These are phyloP conservation scores for Pseudocheirus occidentalis DNA, from an alignment of 2,797 vertebrate genomes.

Conservation along the genomic window DNA sequence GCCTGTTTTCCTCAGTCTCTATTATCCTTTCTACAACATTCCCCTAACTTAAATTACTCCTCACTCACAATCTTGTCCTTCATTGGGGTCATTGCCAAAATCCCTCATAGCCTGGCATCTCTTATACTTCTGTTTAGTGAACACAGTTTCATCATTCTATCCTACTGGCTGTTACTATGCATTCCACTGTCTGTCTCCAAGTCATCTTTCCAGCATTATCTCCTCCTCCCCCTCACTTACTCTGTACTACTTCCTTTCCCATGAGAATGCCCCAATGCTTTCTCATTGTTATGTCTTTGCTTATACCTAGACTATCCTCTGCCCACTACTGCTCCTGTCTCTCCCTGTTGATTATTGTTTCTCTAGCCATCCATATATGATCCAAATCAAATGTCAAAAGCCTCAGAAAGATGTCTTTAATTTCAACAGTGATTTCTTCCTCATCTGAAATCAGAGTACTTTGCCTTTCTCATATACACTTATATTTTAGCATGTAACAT, in stretches of 20 bases:
- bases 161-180: not conserved
- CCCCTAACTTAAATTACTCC: not conserved
- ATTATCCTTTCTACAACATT: not conserved
- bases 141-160: not conserved
- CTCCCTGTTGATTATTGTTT: not conserved
- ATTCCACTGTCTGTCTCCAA: not conserved
- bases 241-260: not conserved
- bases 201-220: not conserved
- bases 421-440: not conserved
- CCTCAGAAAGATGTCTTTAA: not conserved
- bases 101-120: not conserved
- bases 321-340: not conserved
- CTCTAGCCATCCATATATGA: not conserved
- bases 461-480: not conserved
- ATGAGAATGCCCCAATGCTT: not conserved
- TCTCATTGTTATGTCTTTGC: not conserved
- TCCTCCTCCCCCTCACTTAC: not conserved
- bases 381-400: not conserved
- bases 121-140: not conserved
- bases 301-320: not conserved
- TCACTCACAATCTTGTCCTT: not conserved
- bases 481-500: not conserved
- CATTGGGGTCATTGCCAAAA: not conserved
- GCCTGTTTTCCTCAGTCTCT: not conserved
- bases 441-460: not conserved